Evolutionary conservation across 2,888 invertebrate genomes (phyloP), one percentile per base, ranked within the genome.

Genomic region (Silvanus unidentatus): DNA sequence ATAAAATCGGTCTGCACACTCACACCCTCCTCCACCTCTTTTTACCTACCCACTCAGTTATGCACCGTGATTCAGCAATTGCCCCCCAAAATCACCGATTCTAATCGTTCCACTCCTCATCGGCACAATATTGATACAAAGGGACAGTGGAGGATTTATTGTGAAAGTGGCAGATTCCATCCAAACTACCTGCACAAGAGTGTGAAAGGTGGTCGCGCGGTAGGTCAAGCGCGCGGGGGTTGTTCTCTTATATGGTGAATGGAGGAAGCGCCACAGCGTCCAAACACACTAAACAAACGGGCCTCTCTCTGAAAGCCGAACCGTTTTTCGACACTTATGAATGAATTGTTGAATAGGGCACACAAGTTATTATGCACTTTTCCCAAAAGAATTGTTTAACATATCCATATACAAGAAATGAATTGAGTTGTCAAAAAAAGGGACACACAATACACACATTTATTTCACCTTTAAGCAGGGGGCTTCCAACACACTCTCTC

Each of bases 241-340:
- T n/a, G n/a, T n/a, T n/a, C n/a, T n/a, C n/a, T n/a, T 8, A 73
- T 66, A 72, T 63, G 71, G 72, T 75, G 77, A 77, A 77, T 77
- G 77, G 73, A 66, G 72, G 3, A 9, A 75, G 75, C 63, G 75
- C 75, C 74, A 72, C 73, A 73, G 70, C 73, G 71, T 71, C 74
- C n/a, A n/a, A n/a, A n/a, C n/a, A n/a, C n/a, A n/a, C n/a, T n/a
- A n/a, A n/a, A n/a, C n/a, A n/a, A n/a, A n/a, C n/a, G n/a, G n/a
- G n/a, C n/a, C n/a, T n/a, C n/a, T n/a, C n/a, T n/a, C n/a, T n/a
- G n/a, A n/a, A n/a, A n/a, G n/a, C n/a, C n/a, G n/a, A n/a, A n/a
- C n/a, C n/a, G n/a, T n/a, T n/a, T n/a, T n/a, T n/a, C 65, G 72
- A 51, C 52, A 50, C 52, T 51, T 57, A 53, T 32, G n/a, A n/a